These are phyloP conservation scores for Mastomys natalensis DNA, from an alignment of 2,113 vertebrate genomes.

Conservation along the genomic window DNA sequence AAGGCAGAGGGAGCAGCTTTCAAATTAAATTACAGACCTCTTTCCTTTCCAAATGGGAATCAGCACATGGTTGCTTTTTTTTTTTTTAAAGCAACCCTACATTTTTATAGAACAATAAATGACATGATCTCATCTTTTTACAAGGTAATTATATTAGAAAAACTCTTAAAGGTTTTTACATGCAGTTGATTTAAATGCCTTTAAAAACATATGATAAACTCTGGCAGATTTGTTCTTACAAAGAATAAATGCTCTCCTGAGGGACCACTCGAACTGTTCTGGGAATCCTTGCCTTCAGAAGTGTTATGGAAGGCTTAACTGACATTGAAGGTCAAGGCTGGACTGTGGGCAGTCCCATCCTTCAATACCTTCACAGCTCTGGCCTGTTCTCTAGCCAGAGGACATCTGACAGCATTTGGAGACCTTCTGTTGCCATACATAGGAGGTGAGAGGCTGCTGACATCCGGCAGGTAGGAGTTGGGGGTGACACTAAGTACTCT, in stretches of 20 bases:
- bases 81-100: conserved; percentile 20
- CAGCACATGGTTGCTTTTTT: background rate
- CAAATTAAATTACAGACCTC: conserved; percentile 59
- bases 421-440: background rate
- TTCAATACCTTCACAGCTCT: background rate
- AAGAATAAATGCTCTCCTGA: conserved; percentile 65
- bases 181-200: conserved; percentile 68
- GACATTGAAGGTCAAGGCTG: background rate
- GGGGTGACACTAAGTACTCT: background rate
- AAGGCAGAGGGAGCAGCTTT: conserved; percentile 58
- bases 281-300: conserved; percentile 48
- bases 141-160: conserved; percentile 72
- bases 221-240: conserved; percentile 54
- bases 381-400: background rate
- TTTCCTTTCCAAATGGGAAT: conserved; percentile 64
- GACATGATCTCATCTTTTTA: conserved; percentile 76
- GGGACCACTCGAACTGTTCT: conserved; percentile 59
- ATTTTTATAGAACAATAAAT: conserved; percentile 79
- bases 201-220: conserved; percentile 73
- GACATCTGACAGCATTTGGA: background rate
- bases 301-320: conserved; percentile 45
- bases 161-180: conserved; percentile 72
- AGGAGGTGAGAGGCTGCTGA: background rate
- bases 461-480: background rate
- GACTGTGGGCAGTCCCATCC: background rate